Conservation (phyloP, 2,797 vertebrate genomes). For the Hydrophis major region DNA sequence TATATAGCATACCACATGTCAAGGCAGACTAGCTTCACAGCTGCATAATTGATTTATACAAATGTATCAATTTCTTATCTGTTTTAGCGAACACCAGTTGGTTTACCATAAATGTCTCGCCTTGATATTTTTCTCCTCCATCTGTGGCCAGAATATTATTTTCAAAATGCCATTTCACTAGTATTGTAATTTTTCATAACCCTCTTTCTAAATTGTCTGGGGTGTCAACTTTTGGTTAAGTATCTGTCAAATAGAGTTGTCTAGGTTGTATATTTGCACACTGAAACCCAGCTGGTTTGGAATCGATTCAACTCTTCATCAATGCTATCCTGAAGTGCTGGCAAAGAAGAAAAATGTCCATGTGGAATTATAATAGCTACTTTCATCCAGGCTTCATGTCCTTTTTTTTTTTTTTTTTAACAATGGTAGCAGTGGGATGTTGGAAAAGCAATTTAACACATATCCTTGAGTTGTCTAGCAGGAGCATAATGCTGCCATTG, state of each 20-base stretch:
- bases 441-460: constrained; percentile 37
- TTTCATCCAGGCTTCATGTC: constrained; percentile 15
- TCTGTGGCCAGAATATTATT: neutral
- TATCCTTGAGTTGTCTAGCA: constrained; percentile 43
- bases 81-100: neutral
- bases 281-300: constrained; percentile 22
- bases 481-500: constrained; percentile 50
- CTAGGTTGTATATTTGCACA: constrained; percentile 10
- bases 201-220: neutral
- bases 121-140: neutral
- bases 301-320: constrained; percentile 30
- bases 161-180: constrained; percentile 10
- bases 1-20: neutral
- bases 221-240: neutral
- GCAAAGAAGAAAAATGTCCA: constrained; percentile 25
- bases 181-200: constrained; percentile 27
- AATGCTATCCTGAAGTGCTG: constrained; percentile 14
- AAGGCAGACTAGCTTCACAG: neutral
- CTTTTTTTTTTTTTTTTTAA: constrained; percentile 9
- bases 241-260: constrained; percentile 4
- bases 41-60: neutral
- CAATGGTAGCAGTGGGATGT: constrained; percentile 43
- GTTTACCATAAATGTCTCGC: neutral
- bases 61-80: constrained; percentile 5
- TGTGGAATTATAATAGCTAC: constrained; percentile 39